A percentile compares a stretch with the other conserved stretches of the same genome.
Evolutionary conservation across 2,113 vertebrate genomes (phyloP).

Genomic region (Sinocyclocheilus rhinocerous): DNA sequence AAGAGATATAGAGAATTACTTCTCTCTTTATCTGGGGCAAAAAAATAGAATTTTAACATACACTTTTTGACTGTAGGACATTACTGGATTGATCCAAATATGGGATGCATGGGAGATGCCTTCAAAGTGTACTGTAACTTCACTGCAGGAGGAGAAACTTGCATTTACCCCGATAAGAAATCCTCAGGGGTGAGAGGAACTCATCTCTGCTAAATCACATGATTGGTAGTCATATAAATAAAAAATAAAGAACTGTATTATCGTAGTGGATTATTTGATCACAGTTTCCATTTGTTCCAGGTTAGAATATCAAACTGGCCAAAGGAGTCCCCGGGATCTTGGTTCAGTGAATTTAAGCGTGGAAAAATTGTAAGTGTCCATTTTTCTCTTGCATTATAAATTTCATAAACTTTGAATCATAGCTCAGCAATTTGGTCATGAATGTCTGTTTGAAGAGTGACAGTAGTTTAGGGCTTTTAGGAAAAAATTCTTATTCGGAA

Average conservation of each 20-base stretch:
- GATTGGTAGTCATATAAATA: neutral
- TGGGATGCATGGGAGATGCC: slow-evolving; percentile 92
- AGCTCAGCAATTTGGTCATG: neutral
- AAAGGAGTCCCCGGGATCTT: slow-evolving; percentile 92
- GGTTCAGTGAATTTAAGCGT: slow-evolving; percentile 99
- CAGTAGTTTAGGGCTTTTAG: neutral
- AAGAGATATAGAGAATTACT: neutral
- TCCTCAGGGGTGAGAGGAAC: slow-evolving; percentile 86
- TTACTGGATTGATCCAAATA: slow-evolving; percentile 99
- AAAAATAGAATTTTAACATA: neutral
- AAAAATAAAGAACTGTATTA: neutral
- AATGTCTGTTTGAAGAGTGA: neutral
- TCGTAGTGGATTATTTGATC: neutral
- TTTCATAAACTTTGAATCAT: neutral
- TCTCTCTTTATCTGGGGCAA: neutral
- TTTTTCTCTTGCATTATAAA: neutral
- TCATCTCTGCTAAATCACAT: slow-evolving; percentile 32
- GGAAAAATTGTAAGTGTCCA: slow-evolving; percentile 90
- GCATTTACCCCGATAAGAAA: slow-evolving; percentile 95
- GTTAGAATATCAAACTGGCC: slow-evolving; percentile 97
- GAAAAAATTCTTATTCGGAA: neutral
- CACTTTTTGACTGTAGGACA: slow-evolving; percentile 75
- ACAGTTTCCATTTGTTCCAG: slow-evolving; percentile 64
- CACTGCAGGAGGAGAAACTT: slow-evolving; percentile 94
- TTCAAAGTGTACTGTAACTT: slow-evolving; percentile 98